A percentile compares a stretch with the other conserved stretches of the same genome.
Conservation (phyloP, 2,113 vertebrate genomes). For the Pituophis catenifer region DNA sequence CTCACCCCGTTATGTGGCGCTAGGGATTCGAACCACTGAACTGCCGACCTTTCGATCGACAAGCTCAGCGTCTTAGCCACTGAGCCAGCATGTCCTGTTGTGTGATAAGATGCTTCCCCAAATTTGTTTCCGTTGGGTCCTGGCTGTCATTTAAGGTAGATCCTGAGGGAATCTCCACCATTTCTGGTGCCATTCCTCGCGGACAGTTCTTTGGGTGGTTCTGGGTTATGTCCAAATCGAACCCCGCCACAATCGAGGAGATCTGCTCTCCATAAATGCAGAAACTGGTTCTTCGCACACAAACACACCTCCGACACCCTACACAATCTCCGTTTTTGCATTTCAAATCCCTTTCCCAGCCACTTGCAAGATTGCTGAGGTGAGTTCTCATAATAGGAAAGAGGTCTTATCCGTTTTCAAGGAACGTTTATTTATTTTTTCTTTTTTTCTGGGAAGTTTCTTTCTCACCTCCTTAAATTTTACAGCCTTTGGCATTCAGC, state of each 20-base stretch:
- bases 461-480: conserved; percentile 98
- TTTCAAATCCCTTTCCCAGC: conserved; percentile 64
- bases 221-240: not conserved
- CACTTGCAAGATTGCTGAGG: conserved; percentile 61
- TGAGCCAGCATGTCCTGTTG: too few species aligned
- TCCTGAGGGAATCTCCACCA: too few species aligned
- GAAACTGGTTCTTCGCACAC: conserved; percentile 40
- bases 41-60: too few species aligned
- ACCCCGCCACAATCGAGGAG: not conserved
- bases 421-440: conserved; percentile 75
- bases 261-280: conserved; percentile 18
- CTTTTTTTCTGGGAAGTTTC: conserved; percentile 87
- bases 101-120: too few species aligned
- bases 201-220: not conserved
- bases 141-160: not conserved
- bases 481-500: conserved; percentile 87
- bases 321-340: conserved; percentile 55
- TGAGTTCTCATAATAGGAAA: conserved; percentile 68
- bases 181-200: not conserved
- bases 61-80: too few species aligned
- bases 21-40: too few species aligned
- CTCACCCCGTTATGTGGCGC: too few species aligned
- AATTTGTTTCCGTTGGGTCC: too few species aligned
- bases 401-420: conserved; percentile 81
- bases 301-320: conserved; percentile 53